Conservation (phyloP, 2,113 vertebrate species). For the Tetrax tetrax region DNA sequence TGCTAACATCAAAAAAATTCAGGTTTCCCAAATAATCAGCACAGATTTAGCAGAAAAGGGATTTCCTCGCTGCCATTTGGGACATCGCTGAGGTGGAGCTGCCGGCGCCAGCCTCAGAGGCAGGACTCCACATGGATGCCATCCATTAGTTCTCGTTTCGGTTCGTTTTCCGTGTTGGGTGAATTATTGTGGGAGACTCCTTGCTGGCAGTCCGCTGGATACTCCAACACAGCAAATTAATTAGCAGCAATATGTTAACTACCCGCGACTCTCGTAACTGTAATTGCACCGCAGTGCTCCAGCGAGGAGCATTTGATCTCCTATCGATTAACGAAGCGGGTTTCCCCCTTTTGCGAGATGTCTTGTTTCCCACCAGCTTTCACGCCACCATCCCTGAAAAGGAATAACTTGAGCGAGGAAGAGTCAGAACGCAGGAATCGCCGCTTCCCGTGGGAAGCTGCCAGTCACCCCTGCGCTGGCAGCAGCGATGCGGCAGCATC, state of each 20-base stretch:
- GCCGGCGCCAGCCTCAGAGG: not conserved
- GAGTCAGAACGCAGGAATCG: fast-evolving
- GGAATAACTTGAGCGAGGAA: not conserved
- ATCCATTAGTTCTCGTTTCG: not conserved
- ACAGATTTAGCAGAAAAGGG: not conserved
- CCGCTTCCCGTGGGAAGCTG: not conserved
- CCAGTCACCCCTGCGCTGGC: fast-evolving
- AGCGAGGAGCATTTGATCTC: not conserved
- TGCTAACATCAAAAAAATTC: not conserved
- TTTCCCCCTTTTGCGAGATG: not conserved
- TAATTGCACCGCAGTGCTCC: not conserved
- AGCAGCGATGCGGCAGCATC: not conserved
- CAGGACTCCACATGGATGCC: fast-evolving
- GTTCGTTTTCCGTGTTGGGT: not conserved
- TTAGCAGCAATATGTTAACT: constrained; percentile 4
- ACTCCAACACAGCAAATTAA: not conserved
- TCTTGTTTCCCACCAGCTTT: not conserved
- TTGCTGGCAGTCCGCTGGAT: not conserved
- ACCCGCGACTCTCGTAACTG: not conserved
- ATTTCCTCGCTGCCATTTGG: fast-evolving
- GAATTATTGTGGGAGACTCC: not conserved
- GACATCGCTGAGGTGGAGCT: not conserved
- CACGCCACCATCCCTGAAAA: not conserved
- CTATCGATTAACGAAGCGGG: not conserved
- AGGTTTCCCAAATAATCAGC: not conserved